These are phyloP conservation scores for Hapalemur alaotrensis DNA, from an alignment of 2,797 vertebrate genomes.

Conservation along the genomic window DNA sequence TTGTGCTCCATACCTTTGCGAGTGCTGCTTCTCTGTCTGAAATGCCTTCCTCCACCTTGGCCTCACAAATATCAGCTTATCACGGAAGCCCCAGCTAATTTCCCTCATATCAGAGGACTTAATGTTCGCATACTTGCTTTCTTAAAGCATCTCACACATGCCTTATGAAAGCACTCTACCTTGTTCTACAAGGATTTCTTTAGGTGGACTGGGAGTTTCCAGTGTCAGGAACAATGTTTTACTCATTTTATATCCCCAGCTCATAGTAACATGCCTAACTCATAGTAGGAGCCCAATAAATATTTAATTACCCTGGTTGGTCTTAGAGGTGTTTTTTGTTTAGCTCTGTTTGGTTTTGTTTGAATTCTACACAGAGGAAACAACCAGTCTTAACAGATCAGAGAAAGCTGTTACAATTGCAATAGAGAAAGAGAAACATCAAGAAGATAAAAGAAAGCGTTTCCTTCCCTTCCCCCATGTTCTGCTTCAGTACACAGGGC, in stretches of 20 bases:
- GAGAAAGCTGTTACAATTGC: neutral
- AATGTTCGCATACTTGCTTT: neutral
- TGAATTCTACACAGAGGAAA: neutral
- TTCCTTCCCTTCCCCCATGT: neutral
- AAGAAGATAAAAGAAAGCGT: neutral
- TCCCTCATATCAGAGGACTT: neutral
- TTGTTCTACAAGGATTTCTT: neutral
- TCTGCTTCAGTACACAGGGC: neutral
- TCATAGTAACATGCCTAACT: neutral
- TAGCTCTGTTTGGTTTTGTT: neutral
- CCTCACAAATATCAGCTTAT: neutral
- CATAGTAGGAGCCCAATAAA: neutral
- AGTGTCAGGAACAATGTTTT: neutral
- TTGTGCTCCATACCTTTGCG: fast-evolving
- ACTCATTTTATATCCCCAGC: neutral
- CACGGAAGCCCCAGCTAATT: neutral
- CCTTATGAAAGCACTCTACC: neutral
- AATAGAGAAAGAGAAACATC: neutral
- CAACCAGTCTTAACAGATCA: neutral
- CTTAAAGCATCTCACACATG: neutral
- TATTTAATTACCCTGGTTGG: neutral
- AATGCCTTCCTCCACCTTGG: neutral
- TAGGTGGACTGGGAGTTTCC: neutral
- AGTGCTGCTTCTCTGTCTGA: neutral
- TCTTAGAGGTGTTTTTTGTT: neutral